Conservation (phyloP, 2,888 invertebrate genomes). For the Nasonia oneida region DNA sequence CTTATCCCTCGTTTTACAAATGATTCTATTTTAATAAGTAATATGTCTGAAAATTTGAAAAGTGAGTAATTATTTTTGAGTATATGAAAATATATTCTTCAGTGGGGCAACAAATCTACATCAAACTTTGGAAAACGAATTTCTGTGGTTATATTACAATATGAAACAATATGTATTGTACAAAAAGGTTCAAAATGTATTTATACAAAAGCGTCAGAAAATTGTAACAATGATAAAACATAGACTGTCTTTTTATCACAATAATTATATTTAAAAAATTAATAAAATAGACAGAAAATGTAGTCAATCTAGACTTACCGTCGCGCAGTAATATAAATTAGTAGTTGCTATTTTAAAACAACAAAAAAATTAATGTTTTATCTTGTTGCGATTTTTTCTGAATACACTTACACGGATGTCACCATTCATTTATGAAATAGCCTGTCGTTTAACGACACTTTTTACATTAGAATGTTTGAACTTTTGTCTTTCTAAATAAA, state of each 20-base stretch:
- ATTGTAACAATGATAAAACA: conserved; percentile 53
- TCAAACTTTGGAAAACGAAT: conserved; percentile 2
- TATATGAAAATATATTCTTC: conserved; percentile 22
- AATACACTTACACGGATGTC: not conserved
- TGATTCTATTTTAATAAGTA: conserved; percentile 31
- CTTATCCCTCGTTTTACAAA: conserved; percentile 20
- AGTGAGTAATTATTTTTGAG: not conserved
- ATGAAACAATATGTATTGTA: conserved; percentile 41
- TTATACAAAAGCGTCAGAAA: conserved; percentile 42
- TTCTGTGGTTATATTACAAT: conserved; percentile 36
- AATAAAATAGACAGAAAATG: conserved; percentile 22
- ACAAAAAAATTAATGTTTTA: conserved; percentile 37
- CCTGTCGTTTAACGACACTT: conserved; percentile 39
- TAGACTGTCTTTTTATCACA: conserved; percentile 41
- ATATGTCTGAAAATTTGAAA: not conserved
- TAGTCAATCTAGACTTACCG: conserved; percentile 35
- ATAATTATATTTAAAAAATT: conserved; percentile 13
- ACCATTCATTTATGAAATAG: conserved; percentile 11
- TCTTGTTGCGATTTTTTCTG: conserved; percentile 43
- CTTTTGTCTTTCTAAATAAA: conserved; percentile 31
- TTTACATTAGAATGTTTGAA: conserved; percentile 22
- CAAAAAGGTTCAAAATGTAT: conserved; percentile 48
- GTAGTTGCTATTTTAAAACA: not conserved
- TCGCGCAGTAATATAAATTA: conserved; percentile 23
- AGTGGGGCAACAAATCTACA: not conserved